Percentiles rank a stretch among this genome's conserved stretches.
Conservation (phyloP, 2,888 invertebrate species). For the Orthosia incerta region DNA sequence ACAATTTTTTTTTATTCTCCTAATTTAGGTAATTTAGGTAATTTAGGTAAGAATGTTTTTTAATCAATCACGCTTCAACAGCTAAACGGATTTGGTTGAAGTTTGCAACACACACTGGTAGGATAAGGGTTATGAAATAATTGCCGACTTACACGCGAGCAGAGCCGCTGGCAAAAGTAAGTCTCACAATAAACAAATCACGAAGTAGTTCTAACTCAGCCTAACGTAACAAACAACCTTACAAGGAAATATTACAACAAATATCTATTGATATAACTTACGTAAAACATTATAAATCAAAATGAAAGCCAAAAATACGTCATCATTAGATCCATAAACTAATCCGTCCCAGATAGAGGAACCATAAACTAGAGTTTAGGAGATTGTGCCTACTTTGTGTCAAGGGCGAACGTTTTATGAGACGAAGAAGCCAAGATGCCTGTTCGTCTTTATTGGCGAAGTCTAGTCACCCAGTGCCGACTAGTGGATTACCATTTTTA, state of each 20-base stretch:
- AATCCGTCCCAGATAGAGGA: constrained; percentile 49
- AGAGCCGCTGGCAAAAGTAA: not conserved
- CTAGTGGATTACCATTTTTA: constrained; percentile 16
- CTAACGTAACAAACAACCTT: not conserved
- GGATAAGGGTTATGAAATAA: too few relatives aligned
- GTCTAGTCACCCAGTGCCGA: constrained; percentile 16
- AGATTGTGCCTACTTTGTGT: constrained; percentile 45
- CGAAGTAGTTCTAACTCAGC: not conserved
- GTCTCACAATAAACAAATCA: constrained; percentile 1
- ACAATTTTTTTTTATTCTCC: too few relatives aligned
- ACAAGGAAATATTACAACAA: constrained; percentile 21
- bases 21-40: too few relatives aligned
- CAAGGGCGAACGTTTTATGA: constrained; percentile 57
- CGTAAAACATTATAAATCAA: constrained; percentile 47
- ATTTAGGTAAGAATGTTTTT: too few relatives aligned
- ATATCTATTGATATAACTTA: constrained; percentile 16
- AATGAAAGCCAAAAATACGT: constrained; percentile 42
- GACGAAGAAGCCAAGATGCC: constrained; percentile 21
- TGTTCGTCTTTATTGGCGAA: constrained; percentile 29
- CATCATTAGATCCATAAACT: constrained; percentile 39
- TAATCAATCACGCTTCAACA: too few relatives aligned
- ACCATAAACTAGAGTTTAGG: constrained; percentile 51
- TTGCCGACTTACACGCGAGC: too few relatives aligned
- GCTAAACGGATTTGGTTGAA: too few relatives aligned
- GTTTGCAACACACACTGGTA: too few relatives aligned